Percentiles rank a stretch among this genome's conserved stretches.
These are phyloP conservation scores for Daubentonia madagascariensis DNA, from an alignment of 2,113 vertebrate species.

Conservation along the genomic window DNA sequence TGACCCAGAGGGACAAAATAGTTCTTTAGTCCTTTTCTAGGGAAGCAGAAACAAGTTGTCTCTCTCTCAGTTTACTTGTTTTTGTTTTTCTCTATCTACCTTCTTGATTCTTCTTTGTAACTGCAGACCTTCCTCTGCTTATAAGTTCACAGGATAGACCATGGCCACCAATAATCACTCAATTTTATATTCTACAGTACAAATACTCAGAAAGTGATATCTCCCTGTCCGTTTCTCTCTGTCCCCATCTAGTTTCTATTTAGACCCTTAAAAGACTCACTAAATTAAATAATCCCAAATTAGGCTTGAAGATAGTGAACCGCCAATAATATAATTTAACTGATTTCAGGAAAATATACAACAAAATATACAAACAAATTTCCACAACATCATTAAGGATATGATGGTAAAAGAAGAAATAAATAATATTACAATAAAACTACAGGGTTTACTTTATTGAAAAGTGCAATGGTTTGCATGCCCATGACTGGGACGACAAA, in stretches of 20 bases:
- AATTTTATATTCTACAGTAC: background rate
- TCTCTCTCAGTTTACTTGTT: background rate
- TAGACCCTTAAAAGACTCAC: background rate
- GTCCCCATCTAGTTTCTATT: background rate
- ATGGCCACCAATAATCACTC: background rate
- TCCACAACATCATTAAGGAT: background rate
- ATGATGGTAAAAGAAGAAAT: background rate
- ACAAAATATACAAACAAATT: background rate
- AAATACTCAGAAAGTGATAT: background rate
- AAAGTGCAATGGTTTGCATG: background rate
- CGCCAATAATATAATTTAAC: background rate
- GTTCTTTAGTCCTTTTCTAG: background rate
- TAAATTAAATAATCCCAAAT: background rate
- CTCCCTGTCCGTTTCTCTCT: background rate
- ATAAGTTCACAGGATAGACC: background rate
- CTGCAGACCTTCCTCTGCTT: background rate
- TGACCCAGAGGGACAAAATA: background rate
- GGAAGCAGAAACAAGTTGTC: background rate
- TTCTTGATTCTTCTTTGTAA: background rate
- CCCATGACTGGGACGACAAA: background rate
- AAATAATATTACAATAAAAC: background rate
- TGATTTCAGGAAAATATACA: slow-evolving; percentile 1
- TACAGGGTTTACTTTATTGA: background rate
- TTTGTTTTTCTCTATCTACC: background rate
- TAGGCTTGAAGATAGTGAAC: background rate